These are phyloP conservation scores for Diorhabda sublineata DNA, from an alignment of 1,140 invertebrate genomes.

Conservation along the genomic window DNA sequence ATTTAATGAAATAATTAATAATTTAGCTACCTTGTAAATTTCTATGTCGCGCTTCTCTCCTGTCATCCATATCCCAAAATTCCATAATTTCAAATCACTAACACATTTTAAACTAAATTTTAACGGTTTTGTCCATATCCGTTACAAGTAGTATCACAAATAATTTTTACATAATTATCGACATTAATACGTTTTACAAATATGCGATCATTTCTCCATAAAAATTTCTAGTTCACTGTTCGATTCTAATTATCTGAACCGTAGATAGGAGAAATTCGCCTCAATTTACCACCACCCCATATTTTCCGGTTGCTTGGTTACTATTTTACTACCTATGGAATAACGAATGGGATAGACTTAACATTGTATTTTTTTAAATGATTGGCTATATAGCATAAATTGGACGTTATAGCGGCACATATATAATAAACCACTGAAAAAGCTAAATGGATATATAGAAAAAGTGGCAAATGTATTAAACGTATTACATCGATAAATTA, in stretches of 20 bases:
- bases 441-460: no score
- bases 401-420: no score
- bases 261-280: slow-evolving; percentile 21
- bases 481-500: no score
- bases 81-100: slow-evolving; percentile 38
- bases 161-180: neutral
- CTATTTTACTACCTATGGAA: slow-evolving; percentile 13
- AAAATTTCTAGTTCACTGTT: neutral
- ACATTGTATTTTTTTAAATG: neutral
- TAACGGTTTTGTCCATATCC: neutral
- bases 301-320: slow-evolving; percentile 14
- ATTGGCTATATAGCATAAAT: no score
- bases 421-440: no score
- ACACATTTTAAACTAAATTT: slow-evolving; percentile 25
- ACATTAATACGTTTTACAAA: neutral
- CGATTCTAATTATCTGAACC: neutral
- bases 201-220: neutral
- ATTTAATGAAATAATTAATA: no score
- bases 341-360: neutral
- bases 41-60: slow-evolving; percentile 36
- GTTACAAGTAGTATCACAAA: no score
- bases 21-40: slow-evolving; percentile 29
- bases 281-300: slow-evolving; percentile 15
- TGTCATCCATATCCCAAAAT: slow-evolving; percentile 44
- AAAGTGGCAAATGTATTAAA: no score